Base-by-base conservation (phyloP, 2,113 vertebrate species). In the Erythrocercus mccallii region DNA sequence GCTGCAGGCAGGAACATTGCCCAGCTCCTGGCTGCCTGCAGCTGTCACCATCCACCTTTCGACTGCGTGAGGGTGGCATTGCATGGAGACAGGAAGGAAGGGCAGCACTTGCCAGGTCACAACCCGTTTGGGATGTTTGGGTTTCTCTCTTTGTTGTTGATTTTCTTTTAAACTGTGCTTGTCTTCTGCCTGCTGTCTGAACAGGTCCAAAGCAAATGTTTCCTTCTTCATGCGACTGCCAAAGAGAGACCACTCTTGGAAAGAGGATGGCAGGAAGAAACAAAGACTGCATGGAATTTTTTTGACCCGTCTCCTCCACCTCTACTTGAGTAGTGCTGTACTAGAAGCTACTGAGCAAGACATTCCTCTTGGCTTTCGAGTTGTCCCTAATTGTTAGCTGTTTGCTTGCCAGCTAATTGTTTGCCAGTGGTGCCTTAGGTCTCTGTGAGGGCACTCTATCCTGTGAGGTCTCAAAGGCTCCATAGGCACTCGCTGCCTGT, bases 171-270 rank as follows among this genome's bases (percentile, higher is more conserved):
- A 90, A 72, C 71, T 82, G 45, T 47, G 76, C 82, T 92, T 6
- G 9, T 74, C 82, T 81, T 58, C 80, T 88, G 88, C 62, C 87
- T 93, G 78, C 88, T 90, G 82, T 19, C 50, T 86, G 64, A 95
- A 86, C 21, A 3, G 62, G n/a, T 90, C 92, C 88, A 92, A 96
- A 94, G 62, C 70, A 95, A 96, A 93, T 76, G 74, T 80, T 94
- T 95, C 81, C 62, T 82, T 89, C 84, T 38, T 91, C 73, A 40
- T 1, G 4, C 0, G 0, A 57, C 94, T 88, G 90, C 92, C 95
- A 94, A 83, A 85, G 47, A 83, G 35, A 93, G 90, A 90, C 82
- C 86, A 70, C 85, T 93, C 85, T 88, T 80, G 92, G 90, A 88
- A 94, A 61, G 38, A 88, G 42, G 74, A 73, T 86, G 92, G 62